Base-by-base conservation (phyloP, 2,797 vertebrate species). In the Gymnoscopelus braueri region DNA sequence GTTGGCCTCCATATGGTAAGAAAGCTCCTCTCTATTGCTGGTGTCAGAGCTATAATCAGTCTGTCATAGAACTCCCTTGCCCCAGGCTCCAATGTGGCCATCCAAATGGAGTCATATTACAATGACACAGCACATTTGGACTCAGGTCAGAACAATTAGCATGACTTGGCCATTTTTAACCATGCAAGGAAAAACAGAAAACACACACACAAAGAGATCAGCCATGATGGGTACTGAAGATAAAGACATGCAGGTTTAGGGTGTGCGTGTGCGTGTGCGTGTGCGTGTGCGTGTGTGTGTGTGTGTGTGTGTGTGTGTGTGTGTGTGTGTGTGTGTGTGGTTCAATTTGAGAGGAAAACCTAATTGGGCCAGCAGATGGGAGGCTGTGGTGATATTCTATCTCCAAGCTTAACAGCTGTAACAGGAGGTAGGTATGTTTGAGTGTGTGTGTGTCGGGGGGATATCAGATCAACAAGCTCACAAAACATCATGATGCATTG, bases 341-440 rank as follows among this genome's bases (percentile, higher is more conserved):
- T 68, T 68, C 19, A 49, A 56, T 55, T 14, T 4, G 11, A 53
- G 19, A 65, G 12, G 50, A 59, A 48, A 44, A 26, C 39, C 75
- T 19, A 51, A 60, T 50, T 5, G 14, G 2, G 15, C 15, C 71
- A 74, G 72, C 89, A 89, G 88, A 84, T 85, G 88, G 85, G 74
- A 14, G 56, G 71, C 77, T 63, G 69, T 4, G 55, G 58, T 60
- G 89, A 82, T 48, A 88, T 71, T 74, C 65, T 39, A 80, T 63
- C 71, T 82, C 47, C 5, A 14, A 63, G 65, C 47, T 0, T 1
- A 59, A 75, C 70, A 75, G 81, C 72, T 83, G 79, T 66, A 83
- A 79, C 79, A 35, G 1, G 7, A 84, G 79, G 62, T 59, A 4
- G 12, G 19, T 54, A 12, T 70, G 69, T 51, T 61, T 9, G 2